Evolutionary conservation across 1,140 invertebrate genomes (phyloP).

Genomic region (Drosophila pruinosa): DNA sequence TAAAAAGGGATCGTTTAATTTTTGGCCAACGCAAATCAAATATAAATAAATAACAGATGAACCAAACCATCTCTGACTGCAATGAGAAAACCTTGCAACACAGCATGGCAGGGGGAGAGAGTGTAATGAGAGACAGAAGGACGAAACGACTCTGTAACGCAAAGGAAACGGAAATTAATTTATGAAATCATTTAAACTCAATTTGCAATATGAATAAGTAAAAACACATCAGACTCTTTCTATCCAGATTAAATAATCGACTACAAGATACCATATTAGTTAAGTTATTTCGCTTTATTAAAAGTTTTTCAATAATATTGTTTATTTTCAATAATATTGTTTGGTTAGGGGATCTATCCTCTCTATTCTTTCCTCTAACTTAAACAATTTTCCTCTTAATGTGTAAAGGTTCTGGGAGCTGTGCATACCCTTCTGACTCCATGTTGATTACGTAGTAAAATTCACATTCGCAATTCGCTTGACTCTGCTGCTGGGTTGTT

Average conservation of each 20-base stretch:
- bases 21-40: conserved; percentile 44
- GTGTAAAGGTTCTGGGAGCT: not conserved
- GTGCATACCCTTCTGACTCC: not conserved
- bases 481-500: not conserved
- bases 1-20: conserved; percentile 48
- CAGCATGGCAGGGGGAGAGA: not conserved
- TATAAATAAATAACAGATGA: conserved; percentile 42
- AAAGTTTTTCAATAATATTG: no score
- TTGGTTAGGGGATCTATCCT: no score
- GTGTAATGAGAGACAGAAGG: not conserved
- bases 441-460: conserved; percentile 2
- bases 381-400: not conserved
- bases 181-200: conserved; percentile 78
- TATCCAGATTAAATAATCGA: not conserved
- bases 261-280: not conserved
- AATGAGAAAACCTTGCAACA: not conserved
- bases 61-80: conserved; percentile 3
- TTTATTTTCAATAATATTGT: no score
- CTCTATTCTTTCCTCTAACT: no score
- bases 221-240: conserved; percentile 30
- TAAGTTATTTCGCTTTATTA: no score
- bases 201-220: conserved; percentile 68
- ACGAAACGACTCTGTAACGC: not conserved
- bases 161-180: conserved; percentile 75
- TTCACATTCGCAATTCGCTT: conserved; percentile 23